A percentile compares a stretch with the other conserved stretches of the same genome.
phyloP scores from a whole-genome alignment of 2,888 invertebrate genomes.

The Mesoligia furuncula region DNA sequence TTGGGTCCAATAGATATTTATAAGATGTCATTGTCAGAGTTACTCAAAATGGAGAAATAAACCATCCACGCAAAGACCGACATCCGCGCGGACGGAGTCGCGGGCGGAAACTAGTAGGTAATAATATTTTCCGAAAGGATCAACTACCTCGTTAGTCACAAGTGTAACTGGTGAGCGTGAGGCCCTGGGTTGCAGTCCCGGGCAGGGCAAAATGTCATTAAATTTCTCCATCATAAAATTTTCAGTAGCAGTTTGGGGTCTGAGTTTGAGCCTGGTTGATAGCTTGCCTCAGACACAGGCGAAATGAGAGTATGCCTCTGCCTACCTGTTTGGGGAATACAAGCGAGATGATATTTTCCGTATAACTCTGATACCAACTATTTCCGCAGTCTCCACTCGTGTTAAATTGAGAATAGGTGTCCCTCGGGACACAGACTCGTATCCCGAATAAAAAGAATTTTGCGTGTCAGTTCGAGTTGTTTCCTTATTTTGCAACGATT shows the following conservation, averaged over 20 bases:
- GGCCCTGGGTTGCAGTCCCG: not conserved
- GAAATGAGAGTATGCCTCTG: not conserved
- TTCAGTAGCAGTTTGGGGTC: not conserved
- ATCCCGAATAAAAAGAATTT: constrained; percentile 56
- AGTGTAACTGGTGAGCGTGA: not conserved
- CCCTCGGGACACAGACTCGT: constrained; percentile 58
- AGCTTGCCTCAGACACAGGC: not conserved
- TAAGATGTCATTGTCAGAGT: too few relatives aligned
- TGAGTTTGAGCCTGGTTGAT: not conserved
- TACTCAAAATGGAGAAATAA: too few relatives aligned
- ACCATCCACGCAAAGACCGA: too few relatives aligned
- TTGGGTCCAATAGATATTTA: too few relatives aligned
- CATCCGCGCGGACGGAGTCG: too few relatives aligned
- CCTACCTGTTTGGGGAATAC: not conserved
- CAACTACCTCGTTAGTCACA: not conserved
- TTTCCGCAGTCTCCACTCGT: constrained; percentile 25
- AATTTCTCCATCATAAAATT: too few relatives aligned
- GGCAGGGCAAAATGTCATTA: not conserved
- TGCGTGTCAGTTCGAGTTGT: constrained; percentile 38
- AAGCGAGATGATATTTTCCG: constrained; percentile 20
- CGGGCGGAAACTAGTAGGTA: too few relatives aligned
- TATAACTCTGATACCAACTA: constrained; percentile 32
- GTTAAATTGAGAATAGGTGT: constrained; percentile 59
- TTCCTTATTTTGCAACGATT: constrained; percentile 38
- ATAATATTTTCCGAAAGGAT: not conserved